Evolutionary conservation across 2,888 invertebrate species (phyloP).

Genomic region (Epirrhoe tristata): DNA sequence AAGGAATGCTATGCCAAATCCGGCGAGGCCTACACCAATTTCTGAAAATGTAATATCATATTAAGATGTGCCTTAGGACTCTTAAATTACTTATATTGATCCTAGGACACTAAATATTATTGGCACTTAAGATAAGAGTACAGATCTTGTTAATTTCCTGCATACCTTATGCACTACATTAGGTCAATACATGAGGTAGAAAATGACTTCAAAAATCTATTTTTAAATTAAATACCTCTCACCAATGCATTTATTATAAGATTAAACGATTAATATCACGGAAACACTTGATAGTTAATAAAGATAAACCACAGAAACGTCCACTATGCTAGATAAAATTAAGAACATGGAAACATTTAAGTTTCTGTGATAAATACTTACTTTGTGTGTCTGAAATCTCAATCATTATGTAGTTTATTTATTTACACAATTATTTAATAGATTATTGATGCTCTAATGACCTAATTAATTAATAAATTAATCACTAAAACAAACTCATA

Average conservation of each 20-base stretch:
- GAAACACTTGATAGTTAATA: constrained; percentile 15
- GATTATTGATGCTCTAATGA: constrained; percentile 41
- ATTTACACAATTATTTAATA: constrained; percentile 33
- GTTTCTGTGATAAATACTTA: constrained; percentile 75
- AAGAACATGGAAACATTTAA: background rate
- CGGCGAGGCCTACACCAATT: constrained; percentile 98
- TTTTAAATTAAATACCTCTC: background rate
- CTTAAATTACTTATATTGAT: too few species aligned
- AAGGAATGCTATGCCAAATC: constrained; percentile 97
- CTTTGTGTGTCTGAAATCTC: constrained; percentile 94
- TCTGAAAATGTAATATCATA: constrained; percentile 85
- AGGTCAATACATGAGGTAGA: background rate
- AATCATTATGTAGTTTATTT: constrained; percentile 87
- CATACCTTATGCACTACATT: too few species aligned
- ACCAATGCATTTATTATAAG: background rate
- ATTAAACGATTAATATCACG: background rate
- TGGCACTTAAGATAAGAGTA: too few species aligned
- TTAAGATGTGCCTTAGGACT: too few species aligned
- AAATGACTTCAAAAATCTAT: background rate
- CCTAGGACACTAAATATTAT: too few species aligned
- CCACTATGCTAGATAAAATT: background rate
- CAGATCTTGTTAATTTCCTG: too few species aligned
- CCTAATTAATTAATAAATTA: constrained; percentile 56
- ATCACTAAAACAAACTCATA: constrained; percentile 65
- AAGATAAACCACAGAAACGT: constrained; percentile 24